phyloP scores from a whole-genome alignment of 2,888 invertebrate genomes.

The Pycnomerus fuliginosus region DNA sequence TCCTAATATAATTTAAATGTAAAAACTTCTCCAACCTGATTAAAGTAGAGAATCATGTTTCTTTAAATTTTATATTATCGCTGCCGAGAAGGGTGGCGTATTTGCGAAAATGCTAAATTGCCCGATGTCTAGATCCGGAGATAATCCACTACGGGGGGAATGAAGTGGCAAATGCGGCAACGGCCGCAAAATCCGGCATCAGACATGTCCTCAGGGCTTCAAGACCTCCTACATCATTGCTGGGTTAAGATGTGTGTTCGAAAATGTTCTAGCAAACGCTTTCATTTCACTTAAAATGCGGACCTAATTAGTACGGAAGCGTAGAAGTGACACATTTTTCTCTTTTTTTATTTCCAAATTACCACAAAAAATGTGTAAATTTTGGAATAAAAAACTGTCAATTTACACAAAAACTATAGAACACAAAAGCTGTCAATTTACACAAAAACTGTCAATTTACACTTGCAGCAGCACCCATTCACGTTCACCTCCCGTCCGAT shows the following conservation, averaged over 20 bases:
- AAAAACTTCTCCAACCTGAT: constrained; percentile 15
- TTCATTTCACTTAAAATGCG: constrained; percentile 12
- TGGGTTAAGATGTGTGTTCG: constrained; percentile 23
- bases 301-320: no score
- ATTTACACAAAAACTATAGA: no score
- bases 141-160: constrained; percentile 32
- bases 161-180: constrained; percentile 41
- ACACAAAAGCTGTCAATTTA: no score
- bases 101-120: constrained; percentile 26
- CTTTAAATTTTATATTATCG: constrained; percentile 24
- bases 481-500: no score
- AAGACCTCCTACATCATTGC: constrained; percentile 18
- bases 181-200: constrained; percentile 38
- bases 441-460: no score
- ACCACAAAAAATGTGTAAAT: no score
- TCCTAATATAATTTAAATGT: neutral
- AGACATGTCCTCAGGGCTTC: constrained; percentile 33
- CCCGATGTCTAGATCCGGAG: constrained; percentile 28
- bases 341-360: no score
- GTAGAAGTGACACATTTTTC: no score
- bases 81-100: constrained; percentile 8
- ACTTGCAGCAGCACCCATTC: no score
- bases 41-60: constrained; percentile 23
- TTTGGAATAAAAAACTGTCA: no score
- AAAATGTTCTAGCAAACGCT: constrained; percentile 19